Evolutionary conservation across 2,888 invertebrate genomes (phyloP).

Genomic region (Chrysodeixis includens): DNA sequence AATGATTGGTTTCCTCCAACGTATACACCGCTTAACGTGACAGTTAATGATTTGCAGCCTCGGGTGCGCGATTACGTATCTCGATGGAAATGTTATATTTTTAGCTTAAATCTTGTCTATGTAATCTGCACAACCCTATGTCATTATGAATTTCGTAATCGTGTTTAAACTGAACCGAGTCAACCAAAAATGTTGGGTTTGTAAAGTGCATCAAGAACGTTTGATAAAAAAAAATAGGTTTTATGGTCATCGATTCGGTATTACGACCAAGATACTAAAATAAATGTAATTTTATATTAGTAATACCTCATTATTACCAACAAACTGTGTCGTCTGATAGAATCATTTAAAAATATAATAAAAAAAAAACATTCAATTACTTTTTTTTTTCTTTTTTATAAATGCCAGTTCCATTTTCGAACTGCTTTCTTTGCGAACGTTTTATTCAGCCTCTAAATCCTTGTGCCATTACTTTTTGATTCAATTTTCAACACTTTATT

Average conservation of each 20-base stretch:
- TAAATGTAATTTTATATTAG: too few relatives aligned
- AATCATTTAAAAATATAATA: too few relatives aligned
- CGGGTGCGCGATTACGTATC: slow-evolving; percentile 6
- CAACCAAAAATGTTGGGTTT: too few relatives aligned
- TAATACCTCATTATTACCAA: too few relatives aligned
- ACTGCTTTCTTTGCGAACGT: background rate
- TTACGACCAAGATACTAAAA: too few relatives aligned
- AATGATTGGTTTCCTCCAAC: background rate
- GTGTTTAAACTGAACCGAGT: background rate
- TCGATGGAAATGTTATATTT: background rate
- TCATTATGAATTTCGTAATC: background rate
- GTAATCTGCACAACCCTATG: background rate
- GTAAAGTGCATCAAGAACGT: too few relatives aligned
- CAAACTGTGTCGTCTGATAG: too few relatives aligned
- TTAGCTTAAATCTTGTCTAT: background rate
- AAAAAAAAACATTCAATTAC: too few relatives aligned
- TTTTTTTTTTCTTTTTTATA: too few relatives aligned
- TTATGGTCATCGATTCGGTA: too few relatives aligned
- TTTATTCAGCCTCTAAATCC: background rate
- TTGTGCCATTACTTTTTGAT: slow-evolving; percentile 8
- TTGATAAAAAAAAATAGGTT: too few relatives aligned
- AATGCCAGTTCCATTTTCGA: background rate
- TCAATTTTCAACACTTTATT: slow-evolving; percentile 8
- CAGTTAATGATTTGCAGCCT: background rate
- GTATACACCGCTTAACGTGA: background rate